phyloP scores from a whole-genome alignment of 2,113 vertebrate species.

The Aleadryas rufinucha region DNA sequence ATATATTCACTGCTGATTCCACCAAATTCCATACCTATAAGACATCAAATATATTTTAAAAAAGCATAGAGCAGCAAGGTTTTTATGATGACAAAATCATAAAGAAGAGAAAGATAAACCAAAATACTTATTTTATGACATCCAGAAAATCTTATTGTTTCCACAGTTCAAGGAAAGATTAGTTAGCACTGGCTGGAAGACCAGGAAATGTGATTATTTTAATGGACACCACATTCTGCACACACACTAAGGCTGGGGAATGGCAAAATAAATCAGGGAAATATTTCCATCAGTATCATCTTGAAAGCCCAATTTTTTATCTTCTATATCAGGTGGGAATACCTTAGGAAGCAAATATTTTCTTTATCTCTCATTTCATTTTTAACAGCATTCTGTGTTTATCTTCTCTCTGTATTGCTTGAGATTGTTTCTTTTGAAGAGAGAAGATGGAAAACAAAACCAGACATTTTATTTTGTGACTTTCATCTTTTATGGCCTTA shows the following conservation, averaged over 20 bases:
- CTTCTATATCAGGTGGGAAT: neutral
- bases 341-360: neutral
- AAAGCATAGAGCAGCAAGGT: neutral
- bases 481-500: slow-evolving; percentile 12
- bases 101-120: neutral
- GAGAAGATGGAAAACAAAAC: neutral
- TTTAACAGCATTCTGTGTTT: neutral
- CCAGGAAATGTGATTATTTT: neutral
- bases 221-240: neutral
- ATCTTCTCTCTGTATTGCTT: neutral
- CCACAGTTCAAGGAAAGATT: neutral
- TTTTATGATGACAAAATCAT: neutral
- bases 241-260: neutral
- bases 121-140: neutral
- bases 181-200: neutral
- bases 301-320: neutral
- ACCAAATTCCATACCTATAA: neutral
- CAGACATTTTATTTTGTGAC: neutral
- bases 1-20: neutral
- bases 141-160: neutral
- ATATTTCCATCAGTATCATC: neutral
- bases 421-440: neutral
- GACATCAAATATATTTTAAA: neutral
- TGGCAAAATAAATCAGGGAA: neutral
- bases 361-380: neutral